phyloP scores from a whole-genome alignment of 1,140 invertebrate species.

The Brachionus sp. region DNA sequence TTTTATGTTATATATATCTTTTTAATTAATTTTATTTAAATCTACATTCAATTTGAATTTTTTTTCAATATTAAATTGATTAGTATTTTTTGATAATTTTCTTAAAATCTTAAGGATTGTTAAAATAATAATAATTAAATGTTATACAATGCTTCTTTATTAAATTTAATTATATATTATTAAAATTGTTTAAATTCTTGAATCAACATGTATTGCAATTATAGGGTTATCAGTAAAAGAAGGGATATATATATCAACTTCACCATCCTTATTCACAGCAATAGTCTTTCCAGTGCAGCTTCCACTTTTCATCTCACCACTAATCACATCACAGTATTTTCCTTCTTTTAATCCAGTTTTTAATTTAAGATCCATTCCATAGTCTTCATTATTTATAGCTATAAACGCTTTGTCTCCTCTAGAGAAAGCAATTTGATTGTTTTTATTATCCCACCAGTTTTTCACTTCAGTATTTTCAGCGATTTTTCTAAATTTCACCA shows the following conservation, averaged over 20 bases:
- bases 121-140: too few relatives aligned
- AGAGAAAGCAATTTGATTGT: constrained; percentile 52
- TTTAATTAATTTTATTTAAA: too few relatives aligned
- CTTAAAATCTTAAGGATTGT: too few relatives aligned
- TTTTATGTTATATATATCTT: too few relatives aligned
- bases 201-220: constrained; percentile 71
- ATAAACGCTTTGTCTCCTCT: constrained; percentile 53
- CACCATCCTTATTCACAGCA: constrained; percentile 66
- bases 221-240: constrained; percentile 67
- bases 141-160: too few relatives aligned
- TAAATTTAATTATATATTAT: too few relatives aligned
- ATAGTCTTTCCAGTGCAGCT: constrained; percentile 70
- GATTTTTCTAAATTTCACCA: constrained; percentile 72
- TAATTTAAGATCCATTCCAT: constrained; percentile 48
- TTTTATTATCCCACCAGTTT: constrained; percentile 52
- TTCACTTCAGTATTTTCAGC: constrained; percentile 53
- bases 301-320: constrained; percentile 65
- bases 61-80: too few relatives aligned
- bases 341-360: constrained; percentile 71
- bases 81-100: too few relatives aligned
- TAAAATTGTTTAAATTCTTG: constrained; percentile 46
- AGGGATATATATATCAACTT: constrained; percentile 65
- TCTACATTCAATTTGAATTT: too few relatives aligned
- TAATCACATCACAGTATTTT: constrained; percentile 79
- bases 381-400: constrained; percentile 52